These are phyloP conservation scores for Euplagia quadripunctaria DNA, from an alignment of 2,888 invertebrate species.

Conservation along the genomic window DNA sequence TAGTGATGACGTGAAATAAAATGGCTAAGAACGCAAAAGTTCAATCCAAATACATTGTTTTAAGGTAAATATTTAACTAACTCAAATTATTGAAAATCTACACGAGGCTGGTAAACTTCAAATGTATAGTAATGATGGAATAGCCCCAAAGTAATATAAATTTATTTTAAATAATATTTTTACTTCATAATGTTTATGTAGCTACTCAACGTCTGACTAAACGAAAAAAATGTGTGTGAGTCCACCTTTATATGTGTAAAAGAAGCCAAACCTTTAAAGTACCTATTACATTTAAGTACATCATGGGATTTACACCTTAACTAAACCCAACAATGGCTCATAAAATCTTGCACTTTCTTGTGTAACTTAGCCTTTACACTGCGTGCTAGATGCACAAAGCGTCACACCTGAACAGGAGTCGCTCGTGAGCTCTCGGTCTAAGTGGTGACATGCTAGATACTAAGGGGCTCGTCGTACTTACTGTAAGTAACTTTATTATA, in stretches of 20 bases:
- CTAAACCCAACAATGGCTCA: slow-evolving; percentile 37
- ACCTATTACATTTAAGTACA: background rate
- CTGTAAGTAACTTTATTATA: slow-evolving; percentile 44
- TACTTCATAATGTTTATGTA: background rate
- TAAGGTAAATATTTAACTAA: too few species aligned
- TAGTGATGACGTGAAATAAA: too few species aligned
- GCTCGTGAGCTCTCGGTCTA: slow-evolving; percentile 45
- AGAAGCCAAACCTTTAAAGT: background rate
- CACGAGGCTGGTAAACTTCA: too few species aligned
- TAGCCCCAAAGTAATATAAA: too few species aligned
- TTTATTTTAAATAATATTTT: too few species aligned
- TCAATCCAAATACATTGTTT: too few species aligned
- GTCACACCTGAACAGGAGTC: slow-evolving; percentile 45
- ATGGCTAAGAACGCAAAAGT: too few species aligned
- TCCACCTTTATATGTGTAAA: background rate
- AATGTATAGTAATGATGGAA: too few species aligned
- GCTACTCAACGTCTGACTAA: background rate
- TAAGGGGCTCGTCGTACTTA: slow-evolving; percentile 40
- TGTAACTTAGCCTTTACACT: slow-evolving; percentile 41
- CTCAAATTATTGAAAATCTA: too few species aligned
- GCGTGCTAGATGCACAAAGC: slow-evolving; percentile 32
- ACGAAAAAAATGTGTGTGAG: background rate
- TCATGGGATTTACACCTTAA: slow-evolving; percentile 19
- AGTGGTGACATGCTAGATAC: slow-evolving; percentile 50
- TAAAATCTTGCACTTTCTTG: slow-evolving; percentile 42